phyloP scores from a whole-genome alignment of 2,888 invertebrate species.

The Agrochola circellaris region DNA sequence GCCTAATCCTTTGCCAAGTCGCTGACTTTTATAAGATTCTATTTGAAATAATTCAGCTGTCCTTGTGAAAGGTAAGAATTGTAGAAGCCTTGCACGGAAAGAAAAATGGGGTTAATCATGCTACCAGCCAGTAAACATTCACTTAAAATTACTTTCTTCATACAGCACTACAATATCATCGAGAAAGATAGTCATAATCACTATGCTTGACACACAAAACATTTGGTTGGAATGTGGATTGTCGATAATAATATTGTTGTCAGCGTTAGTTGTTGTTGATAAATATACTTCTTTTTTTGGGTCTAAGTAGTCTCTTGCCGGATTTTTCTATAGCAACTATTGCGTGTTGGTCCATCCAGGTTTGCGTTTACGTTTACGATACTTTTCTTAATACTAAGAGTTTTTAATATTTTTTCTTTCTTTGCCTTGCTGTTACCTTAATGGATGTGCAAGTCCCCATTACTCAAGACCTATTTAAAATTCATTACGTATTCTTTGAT shows the following conservation, averaged over 20 bases:
- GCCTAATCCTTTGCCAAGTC: neutral
- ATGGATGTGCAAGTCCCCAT: conserved; percentile 3
- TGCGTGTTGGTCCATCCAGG: neutral
- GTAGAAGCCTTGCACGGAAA: conserved; percentile 20
- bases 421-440: neutral
- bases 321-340: neutral
- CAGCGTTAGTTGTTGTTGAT: neutral
- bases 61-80: neutral
- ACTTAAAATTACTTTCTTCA: neutral
- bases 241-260: neutral
- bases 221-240: neutral
- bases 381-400: too few species aligned
- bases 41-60: neutral
- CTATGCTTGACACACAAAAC: neutral
- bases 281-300: neutral
- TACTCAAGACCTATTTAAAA: conserved; percentile 32
- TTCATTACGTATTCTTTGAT: conserved; percentile 30
- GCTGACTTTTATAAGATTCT: neutral
- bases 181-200: neutral
- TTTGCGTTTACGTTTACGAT: neutral
- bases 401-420: neutral
- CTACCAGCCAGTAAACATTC: conserved; percentile 5
- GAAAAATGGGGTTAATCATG: conserved; percentile 28
- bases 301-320: neutral
- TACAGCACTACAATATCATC: neutral